A percentile compares a stretch with the other conserved stretches of the same genome.
phyloP scores from a whole-genome alignment of 2,113 vertebrate genomes.

The Globicephala melas region DNA sequence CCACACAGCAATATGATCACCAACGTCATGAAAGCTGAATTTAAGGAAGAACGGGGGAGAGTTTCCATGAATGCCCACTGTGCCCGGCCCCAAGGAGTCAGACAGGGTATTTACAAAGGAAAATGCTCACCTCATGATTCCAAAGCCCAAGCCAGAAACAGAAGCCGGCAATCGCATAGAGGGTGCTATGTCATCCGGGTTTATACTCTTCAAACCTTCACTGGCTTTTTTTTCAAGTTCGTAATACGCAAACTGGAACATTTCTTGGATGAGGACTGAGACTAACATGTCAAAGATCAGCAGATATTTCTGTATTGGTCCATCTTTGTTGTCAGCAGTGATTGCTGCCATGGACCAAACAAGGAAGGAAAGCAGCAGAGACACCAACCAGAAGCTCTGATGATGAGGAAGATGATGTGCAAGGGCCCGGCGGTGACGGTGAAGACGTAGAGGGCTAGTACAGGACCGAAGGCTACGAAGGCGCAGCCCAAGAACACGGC shows the following conservation, averaged over 20 bases:
- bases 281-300: conserved; percentile 86
- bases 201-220: conserved; percentile 87
- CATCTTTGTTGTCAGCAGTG: conserved; percentile 79
- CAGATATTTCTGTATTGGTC: conserved; percentile 81
- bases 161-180: conserved; percentile 87
- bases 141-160: conserved; percentile 83
- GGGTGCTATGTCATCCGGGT: conserved; percentile 86
- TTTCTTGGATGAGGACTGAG: conserved; percentile 84
- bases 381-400: conserved; percentile 85
- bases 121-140: too few species aligned
- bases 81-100: conserved; percentile 55
- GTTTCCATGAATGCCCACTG: conserved; percentile 89
- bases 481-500: conserved; percentile 86
- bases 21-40: conserved; percentile 73
- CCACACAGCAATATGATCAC: background rate
- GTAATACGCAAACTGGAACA: conserved; percentile 83
- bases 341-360: conserved; percentile 84
- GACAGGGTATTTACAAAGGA: too few species aligned
- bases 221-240: conserved; percentile 85
- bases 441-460: conserved; percentile 84
- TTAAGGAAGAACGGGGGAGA: conserved; percentile 90
- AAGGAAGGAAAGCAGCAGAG: conserved; percentile 84
- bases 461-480: conserved; percentile 87
- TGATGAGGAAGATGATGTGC: conserved; percentile 86
- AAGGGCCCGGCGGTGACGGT: conserved; percentile 83